These are phyloP conservation scores for Sialia sialis DNA, from an alignment of 2,113 vertebrate genomes.

Conservation along the genomic window DNA sequence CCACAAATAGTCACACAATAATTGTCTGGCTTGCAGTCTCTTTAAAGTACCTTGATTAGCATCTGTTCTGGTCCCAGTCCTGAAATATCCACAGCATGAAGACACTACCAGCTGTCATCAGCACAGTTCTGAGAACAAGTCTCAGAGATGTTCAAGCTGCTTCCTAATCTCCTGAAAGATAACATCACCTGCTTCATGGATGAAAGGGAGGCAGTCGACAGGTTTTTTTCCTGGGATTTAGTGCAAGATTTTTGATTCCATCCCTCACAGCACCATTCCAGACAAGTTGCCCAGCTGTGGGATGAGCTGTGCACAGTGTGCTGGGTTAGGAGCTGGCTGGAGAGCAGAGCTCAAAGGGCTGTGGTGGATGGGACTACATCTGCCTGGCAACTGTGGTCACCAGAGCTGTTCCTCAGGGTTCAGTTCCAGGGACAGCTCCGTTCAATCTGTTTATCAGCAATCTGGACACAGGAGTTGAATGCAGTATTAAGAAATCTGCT, in stretches of 20 bases:
- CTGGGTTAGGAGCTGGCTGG: not conserved
- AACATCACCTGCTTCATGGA: not conserved
- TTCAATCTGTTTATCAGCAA: not conserved
- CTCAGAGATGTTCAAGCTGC: not conserved
- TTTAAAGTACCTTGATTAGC: not conserved
- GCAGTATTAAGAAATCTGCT: not conserved
- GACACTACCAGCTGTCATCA: not conserved
- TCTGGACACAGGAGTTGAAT: not conserved
- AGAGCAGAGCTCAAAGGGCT: accelerated
- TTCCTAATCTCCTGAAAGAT: not conserved
- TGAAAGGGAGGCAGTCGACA: not conserved
- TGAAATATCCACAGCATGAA: not conserved
- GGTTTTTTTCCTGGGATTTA: not conserved
- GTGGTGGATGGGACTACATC: not conserved
- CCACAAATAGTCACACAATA: not conserved
- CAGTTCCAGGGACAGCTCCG: not conserved
- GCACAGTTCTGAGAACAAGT: not conserved
- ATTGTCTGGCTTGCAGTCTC: not conserved
- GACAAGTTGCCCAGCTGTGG: not conserved
- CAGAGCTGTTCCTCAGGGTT: not conserved
- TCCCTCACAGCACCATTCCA: not conserved
- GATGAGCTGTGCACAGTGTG: accelerated
- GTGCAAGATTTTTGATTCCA: not conserved
- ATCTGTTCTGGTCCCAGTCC: not conserved
- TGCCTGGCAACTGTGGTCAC: not conserved